Evolutionary conservation across 1,140 invertebrate species (phyloP).

Genomic region (Trissolcus basalis): DNA sequence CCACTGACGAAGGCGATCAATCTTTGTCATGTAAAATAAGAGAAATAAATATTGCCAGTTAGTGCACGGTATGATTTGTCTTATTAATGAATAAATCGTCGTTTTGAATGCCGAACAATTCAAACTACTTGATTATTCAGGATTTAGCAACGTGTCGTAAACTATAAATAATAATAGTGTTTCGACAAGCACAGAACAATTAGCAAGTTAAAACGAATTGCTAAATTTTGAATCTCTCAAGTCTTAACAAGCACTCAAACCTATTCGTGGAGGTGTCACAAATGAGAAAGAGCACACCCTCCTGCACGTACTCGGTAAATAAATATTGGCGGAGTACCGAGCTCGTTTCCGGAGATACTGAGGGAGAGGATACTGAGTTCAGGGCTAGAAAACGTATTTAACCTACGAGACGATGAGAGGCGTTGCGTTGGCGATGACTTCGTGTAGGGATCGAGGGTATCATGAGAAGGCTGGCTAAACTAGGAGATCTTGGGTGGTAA

Average conservation of each 20-base stretch:
- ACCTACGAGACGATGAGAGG: constrained; percentile 37
- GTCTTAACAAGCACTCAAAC: constrained; percentile 32
- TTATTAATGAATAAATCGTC: no score
- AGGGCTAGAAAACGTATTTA: constrained; percentile 59
- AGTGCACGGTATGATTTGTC: no score
- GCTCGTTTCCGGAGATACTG: constrained; percentile 14
- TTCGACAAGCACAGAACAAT: constrained; percentile 58
- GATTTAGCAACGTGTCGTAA: neutral
- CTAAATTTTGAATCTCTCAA: constrained; percentile 64
- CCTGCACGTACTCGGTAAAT: constrained; percentile 53
- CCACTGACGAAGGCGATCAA: no score
- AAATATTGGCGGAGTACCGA: constrained; percentile 64
- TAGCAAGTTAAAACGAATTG: constrained; percentile 64
- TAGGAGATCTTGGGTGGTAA: constrained; percentile 14
- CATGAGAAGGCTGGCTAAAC: constrained; percentile 2
- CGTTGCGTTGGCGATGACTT: constrained; percentile 34
- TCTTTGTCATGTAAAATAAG: no score
- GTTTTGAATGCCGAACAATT: no score
- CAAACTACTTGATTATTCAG: no score
- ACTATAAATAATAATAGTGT: constrained; percentile 1
- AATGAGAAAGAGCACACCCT: constrained; percentile 33
- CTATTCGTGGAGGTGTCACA: constrained; percentile 36
- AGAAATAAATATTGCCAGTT: no score
- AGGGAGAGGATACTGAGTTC: constrained; percentile 33
- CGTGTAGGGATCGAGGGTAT: constrained; percentile 29